phyloP scores from a whole-genome alignment of 1,140 invertebrate genomes.

The Hyphantria cunea region DNA sequence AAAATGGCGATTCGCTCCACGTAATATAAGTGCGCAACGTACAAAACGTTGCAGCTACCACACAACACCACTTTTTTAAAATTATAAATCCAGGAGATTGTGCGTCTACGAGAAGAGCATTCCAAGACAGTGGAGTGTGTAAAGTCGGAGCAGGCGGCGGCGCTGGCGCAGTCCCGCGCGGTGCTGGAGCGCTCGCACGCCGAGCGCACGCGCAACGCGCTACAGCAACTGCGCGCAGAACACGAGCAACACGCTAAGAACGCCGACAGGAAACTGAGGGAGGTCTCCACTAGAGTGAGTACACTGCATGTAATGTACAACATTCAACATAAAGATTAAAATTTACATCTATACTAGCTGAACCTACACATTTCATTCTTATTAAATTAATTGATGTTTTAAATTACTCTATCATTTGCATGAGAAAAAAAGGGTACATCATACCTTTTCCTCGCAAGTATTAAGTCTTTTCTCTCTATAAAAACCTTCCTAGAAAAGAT shows the following conservation, averaged over 20 bases:
- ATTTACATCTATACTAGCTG: background rate
- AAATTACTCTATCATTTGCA: too few relatives aligned
- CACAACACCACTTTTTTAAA: too few relatives aligned
- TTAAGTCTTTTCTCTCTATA: too few relatives aligned
- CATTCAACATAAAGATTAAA: too few relatives aligned
- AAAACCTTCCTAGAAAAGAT: too few relatives aligned
- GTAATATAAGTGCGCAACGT: too few relatives aligned
- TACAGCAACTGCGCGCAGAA: conserved; percentile 56
- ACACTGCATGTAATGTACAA: background rate
- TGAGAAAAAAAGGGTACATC: too few relatives aligned
- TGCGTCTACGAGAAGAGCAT: conserved; percentile 54
- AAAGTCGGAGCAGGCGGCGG: conserved; percentile 48
- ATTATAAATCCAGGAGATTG: conserved; percentile 54
- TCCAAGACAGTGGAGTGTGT: conserved; percentile 44
- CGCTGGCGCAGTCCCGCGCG: conserved; percentile 45
- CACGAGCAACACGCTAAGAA: conserved; percentile 53
- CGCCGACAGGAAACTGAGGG: conserved; percentile 63
- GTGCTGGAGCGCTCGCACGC: conserved; percentile 56
- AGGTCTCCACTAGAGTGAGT: conserved; percentile 60
- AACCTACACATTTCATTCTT: background rate
- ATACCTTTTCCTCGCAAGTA: too few relatives aligned
- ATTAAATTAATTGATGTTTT: too few relatives aligned
- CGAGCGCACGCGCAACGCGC: conserved; percentile 54
- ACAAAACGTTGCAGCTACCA: too few relatives aligned
- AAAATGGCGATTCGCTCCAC: too few relatives aligned